phyloP scores from a whole-genome alignment of 2,797 vertebrate species.

The Pipistrellus nathusii region DNA sequence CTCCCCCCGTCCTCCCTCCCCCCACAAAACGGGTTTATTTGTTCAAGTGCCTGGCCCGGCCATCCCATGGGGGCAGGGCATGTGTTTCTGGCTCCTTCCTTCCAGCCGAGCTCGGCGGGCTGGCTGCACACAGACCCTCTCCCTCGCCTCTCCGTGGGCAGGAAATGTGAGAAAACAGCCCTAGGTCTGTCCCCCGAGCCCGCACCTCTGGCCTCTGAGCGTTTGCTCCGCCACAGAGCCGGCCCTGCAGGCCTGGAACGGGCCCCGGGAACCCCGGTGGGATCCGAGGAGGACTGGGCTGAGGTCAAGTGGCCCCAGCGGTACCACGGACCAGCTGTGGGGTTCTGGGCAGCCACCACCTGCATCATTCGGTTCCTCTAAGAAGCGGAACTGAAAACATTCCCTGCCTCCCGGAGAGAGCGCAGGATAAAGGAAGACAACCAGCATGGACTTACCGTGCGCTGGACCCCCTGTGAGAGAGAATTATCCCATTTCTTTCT shows the following conservation, averaged over 20 bases:
- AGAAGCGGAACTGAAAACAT: neutral
- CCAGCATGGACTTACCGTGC: neutral
- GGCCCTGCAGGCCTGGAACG: slow-evolving; percentile 22
- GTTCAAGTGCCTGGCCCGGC: neutral
- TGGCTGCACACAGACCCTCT: neutral
- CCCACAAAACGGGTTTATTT: slow-evolving; percentile 29
- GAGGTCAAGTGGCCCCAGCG: neutral
- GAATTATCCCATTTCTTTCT: neutral
- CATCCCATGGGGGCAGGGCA: neutral
- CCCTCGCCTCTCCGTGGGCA: neutral
- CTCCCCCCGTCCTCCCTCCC: neutral
- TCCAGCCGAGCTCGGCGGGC: neutral
- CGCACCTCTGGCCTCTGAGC: neutral
- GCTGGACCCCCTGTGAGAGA: neutral
- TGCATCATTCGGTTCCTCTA: neutral
- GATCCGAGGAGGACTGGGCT: neutral
- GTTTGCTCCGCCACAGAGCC: neutral
- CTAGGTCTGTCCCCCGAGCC: neutral
- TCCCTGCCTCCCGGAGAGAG: neutral
- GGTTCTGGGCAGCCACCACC: neutral
- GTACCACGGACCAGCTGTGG: neutral
- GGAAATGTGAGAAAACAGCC: slow-evolving; percentile 11
- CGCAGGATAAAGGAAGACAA: neutral
- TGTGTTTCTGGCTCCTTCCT: neutral
- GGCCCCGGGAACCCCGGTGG: neutral